Evolutionary conservation across 2,113 vertebrate species (phyloP).

Genomic region (Onychostoma macrolepis): DNA sequence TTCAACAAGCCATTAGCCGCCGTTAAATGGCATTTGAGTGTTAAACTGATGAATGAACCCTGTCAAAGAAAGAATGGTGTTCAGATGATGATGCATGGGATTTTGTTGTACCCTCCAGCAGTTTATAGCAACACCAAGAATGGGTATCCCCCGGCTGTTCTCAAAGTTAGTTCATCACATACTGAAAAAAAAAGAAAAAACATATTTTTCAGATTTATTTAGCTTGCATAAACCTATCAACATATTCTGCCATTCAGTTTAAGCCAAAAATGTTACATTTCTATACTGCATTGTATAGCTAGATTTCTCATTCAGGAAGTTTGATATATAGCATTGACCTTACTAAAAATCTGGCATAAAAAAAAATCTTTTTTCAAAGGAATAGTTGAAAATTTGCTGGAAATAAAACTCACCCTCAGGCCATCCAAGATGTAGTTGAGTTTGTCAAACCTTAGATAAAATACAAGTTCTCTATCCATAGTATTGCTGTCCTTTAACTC

Average conservation of each 20-base stretch:
- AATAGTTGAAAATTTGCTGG: too few species aligned
- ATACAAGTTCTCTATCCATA: neutral
- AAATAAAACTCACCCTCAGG: neutral
- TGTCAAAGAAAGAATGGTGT: constrained; percentile 3
- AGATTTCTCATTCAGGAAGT: neutral
- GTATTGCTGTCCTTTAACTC: neutral
- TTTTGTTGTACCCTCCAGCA: constrained; percentile 4
- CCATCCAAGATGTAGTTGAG: neutral
- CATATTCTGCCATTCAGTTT: neutral
- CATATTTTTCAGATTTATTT: neutral
- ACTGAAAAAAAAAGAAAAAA: neutral
- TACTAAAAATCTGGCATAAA: neutral
- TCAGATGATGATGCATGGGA: neutral
- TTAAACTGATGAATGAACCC: constrained; percentile 11
- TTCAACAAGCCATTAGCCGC: neutral
- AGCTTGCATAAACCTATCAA: neutral
- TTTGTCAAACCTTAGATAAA: neutral
- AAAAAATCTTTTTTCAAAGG: neutral
- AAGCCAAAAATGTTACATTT: neutral
- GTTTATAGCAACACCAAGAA: neutral
- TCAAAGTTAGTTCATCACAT: neutral
- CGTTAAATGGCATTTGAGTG: neutral
- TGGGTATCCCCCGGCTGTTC: neutral
- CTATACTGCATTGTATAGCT: neutral
- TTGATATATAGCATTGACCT: neutral